A percentile compares a stretch with the other conserved stretches of the same genome.
These are phyloP conservation scores for Eilema depressum DNA, from an alignment of 2,888 invertebrate species.

Conservation along the genomic window DNA sequence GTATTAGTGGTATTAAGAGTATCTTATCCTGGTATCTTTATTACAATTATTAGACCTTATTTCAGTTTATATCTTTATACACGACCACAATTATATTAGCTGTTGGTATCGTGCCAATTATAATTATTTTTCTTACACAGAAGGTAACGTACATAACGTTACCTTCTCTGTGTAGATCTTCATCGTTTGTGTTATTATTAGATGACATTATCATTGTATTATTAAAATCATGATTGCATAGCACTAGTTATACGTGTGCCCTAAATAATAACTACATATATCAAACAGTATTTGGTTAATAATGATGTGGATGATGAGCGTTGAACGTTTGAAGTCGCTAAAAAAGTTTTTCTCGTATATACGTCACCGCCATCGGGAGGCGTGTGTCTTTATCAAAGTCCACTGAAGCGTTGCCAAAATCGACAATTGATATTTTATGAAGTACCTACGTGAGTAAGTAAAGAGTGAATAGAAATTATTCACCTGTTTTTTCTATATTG, in stretches of 20 bases:
- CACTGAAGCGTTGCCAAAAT: slow-evolving; percentile 63
- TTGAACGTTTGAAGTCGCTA: slow-evolving; percentile 21
- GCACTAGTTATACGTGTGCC: neutral
- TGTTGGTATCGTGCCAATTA: slow-evolving; percentile 59
- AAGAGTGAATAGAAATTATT: neutral
- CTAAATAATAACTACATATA: neutral
- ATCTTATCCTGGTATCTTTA: slow-evolving; percentile 11
- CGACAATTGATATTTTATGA: slow-evolving; percentile 16
- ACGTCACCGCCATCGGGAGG: slow-evolving; percentile 74
- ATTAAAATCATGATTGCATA: neutral
- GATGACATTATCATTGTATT: slow-evolving; percentile 4
- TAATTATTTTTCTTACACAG: slow-evolving; percentile 50
- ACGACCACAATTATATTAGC: slow-evolving; percentile 41
- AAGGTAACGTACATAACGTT: neutral
- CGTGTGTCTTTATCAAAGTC: slow-evolving; percentile 66
- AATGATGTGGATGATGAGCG: neutral
- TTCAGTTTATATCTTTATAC: slow-evolving; percentile 36
- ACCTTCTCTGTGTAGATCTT: slow-evolving; percentile 35
- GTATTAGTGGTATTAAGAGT: slow-evolving; percentile 11
- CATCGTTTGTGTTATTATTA: neutral
- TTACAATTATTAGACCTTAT: slow-evolving; percentile 8
- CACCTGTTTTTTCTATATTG: neutral
- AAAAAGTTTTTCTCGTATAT: slow-evolving; percentile 46
- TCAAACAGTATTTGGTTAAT: neutral
- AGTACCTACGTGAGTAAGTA: neutral